Evolutionary conservation across 2,888 invertebrate species (phyloP).

Genomic region (Uloborus plumipes): DNA sequence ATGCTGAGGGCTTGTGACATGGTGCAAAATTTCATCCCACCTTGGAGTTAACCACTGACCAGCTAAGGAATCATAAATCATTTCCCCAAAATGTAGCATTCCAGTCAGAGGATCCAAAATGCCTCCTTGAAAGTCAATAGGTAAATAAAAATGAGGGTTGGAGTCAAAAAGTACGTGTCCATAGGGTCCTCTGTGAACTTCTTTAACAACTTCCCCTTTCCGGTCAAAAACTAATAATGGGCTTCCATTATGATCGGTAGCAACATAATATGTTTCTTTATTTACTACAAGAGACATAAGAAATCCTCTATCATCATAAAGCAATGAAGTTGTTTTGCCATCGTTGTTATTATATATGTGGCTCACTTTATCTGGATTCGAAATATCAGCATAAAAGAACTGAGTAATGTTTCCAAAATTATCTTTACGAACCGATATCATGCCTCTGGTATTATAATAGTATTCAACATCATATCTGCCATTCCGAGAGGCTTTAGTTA

Average conservation of each 20-base stretch:
- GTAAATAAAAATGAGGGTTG: slow-evolving; percentile 85
- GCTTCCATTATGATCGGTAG: slow-evolving; percentile 91
- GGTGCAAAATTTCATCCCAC: slow-evolving; percentile 89
- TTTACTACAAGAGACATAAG: slow-evolving; percentile 82
- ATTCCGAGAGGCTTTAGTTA: slow-evolving; percentile 86
- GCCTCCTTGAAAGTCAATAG: slow-evolving; percentile 74
- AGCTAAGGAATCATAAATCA: slow-evolving; percentile 91
- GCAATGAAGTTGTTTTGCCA: slow-evolving; percentile 84
- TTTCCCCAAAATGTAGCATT: slow-evolving; percentile 81
- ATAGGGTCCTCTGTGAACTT: slow-evolving; percentile 91
- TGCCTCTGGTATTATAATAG: slow-evolving; percentile 90
- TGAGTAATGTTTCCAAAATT: slow-evolving; percentile 93
- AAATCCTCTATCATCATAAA: slow-evolving; percentile 84
- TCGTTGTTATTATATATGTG: slow-evolving; percentile 92
- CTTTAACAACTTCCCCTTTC: slow-evolving; percentile 90
- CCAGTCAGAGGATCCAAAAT: slow-evolving; percentile 89
- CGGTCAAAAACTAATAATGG: slow-evolving; percentile 91
- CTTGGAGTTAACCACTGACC: slow-evolving; percentile 97
- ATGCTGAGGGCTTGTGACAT: slow-evolving; percentile 87
- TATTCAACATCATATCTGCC: slow-evolving; percentile 93
- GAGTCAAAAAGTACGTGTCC: slow-evolving; percentile 90
- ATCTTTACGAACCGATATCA: slow-evolving; percentile 90
- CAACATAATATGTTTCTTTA: slow-evolving; percentile 86
- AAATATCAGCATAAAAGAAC: slow-evolving; percentile 91
- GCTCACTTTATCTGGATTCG: slow-evolving; percentile 84